These are phyloP conservation scores for Orbicella faveolata DNA, from an alignment of 64 coral and sea anemone genomes.

Conservation along the genomic window DNA sequence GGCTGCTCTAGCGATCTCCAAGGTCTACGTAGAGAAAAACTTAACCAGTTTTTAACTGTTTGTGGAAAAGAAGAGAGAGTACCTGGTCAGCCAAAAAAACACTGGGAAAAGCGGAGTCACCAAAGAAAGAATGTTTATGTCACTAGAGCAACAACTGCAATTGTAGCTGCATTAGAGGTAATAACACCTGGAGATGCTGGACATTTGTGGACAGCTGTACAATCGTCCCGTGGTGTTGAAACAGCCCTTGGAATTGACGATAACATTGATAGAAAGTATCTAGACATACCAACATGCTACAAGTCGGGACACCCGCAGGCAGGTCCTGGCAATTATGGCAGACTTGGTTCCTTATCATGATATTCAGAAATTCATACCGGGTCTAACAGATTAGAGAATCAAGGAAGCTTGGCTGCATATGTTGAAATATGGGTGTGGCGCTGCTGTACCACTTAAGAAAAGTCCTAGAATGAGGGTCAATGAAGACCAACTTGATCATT, in stretches of 20 bases:
- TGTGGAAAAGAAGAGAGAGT: conserved; percentile 26
- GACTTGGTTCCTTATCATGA: conserved; percentile 29
- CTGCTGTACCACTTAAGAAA: conserved; percentile 25
- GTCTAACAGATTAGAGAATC: conserved; percentile 27
- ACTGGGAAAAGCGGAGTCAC: conserved; percentile 23
- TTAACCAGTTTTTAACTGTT: conserved; percentile 42
- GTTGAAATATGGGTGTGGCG: conserved; percentile 26
- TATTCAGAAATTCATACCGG: conserved; percentile 41
- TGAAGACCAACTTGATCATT: not conserved
- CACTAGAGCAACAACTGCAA: too few species aligned
- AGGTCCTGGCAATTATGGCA: conserved; percentile 42
- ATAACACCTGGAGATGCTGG: conserved; percentile 49
- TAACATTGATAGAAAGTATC: conserved; percentile 23
- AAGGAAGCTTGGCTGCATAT: conserved; percentile 25
- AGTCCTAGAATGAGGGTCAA: conserved; percentile 30
- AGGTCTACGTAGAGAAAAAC: conserved; percentile 34
- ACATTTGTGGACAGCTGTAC: conserved; percentile 33
- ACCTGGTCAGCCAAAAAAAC: conserved; percentile 39
- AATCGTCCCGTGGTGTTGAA: conserved; percentile 26
- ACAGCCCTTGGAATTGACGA: not conserved
- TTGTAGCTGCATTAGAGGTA: conserved; percentile 39
- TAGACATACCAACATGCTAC: conserved; percentile 37
- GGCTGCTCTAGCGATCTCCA: conserved; percentile 12
- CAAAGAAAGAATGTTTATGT: conserved; percentile 7
- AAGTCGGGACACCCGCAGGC: conserved; percentile 46